Evolutionary conservation across 2,888 invertebrate species (phyloP).

Genomic region (Deroplatys truncata): DNA sequence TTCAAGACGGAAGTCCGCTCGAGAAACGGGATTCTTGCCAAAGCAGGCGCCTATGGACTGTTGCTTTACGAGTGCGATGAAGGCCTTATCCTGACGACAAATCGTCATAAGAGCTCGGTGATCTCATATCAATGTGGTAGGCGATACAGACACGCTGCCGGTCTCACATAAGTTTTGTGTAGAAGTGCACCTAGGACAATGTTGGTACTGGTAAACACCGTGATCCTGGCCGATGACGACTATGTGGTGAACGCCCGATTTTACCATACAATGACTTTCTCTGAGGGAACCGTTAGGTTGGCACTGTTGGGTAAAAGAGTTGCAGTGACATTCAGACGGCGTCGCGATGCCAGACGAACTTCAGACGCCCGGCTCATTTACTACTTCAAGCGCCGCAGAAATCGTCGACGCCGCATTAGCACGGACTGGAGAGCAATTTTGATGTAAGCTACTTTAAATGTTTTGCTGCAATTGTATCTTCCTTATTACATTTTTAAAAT

Average conservation of each 20-base stretch:
- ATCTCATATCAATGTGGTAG: constrained; percentile 19
- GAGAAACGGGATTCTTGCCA: neutral
- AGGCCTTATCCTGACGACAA: neutral
- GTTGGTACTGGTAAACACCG: constrained; percentile 44
- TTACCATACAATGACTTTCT: constrained; percentile 43
- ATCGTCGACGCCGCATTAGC: neutral
- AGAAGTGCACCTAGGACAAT: constrained; percentile 13
- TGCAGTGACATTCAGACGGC: constrained; percentile 31
- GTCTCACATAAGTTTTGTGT: constrained; percentile 26
- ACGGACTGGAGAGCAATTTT: neutral
- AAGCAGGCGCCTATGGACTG: neutral
- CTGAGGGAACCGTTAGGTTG: constrained; percentile 28
- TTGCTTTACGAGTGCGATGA: neutral
- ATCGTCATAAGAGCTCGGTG: too few relatives aligned
- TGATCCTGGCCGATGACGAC: constrained; percentile 46
- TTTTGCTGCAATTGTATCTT: too few relatives aligned
- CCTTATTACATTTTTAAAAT: too few relatives aligned
- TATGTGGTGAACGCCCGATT: constrained; percentile 46
- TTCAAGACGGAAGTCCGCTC: neutral
- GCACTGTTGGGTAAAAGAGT: constrained; percentile 33
- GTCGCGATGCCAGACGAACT: constrained; percentile 20
- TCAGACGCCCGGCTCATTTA: constrained; percentile 28
- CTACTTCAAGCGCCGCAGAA: neutral
- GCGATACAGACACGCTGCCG: constrained; percentile 32
- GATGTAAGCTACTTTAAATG: neutral